Conservation (phyloP, 2,797 vertebrate genomes). For the Erpetoichthys calabaricus region DNA sequence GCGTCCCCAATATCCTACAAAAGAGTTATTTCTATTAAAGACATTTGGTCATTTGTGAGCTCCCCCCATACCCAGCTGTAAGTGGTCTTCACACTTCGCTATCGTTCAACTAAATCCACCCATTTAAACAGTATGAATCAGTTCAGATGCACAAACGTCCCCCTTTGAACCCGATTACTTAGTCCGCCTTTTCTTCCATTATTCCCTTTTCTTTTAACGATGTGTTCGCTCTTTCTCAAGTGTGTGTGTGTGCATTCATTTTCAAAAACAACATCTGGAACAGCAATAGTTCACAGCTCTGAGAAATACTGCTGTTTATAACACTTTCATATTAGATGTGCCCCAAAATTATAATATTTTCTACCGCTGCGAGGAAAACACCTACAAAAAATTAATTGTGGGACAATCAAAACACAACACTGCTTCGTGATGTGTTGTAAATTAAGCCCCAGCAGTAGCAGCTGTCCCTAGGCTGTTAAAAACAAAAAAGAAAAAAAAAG, state of each 20-base stretch:
- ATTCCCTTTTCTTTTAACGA: neutral
- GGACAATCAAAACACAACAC: conserved; percentile 5
- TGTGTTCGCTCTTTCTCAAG: neutral
- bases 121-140: neutral
- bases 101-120: too few species aligned
- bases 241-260: conserved; percentile 1
- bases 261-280: conserved; percentile 7
- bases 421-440: neutral
- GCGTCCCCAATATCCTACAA: too few species aligned
- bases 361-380: neutral
- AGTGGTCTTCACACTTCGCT: too few species aligned
- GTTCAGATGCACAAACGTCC: neutral
- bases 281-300: conserved; percentile 2
- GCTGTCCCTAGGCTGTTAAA: neutral
- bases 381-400: conserved; percentile 4
- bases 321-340: conserved; percentile 2
- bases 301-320: conserved; percentile 5
- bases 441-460: conserved; percentile 1
- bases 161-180: neutral
- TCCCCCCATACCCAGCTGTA: too few species aligned
- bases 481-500: too few species aligned
- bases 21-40: too few species aligned
- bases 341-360: conserved; percentile 5
- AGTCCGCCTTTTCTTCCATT: neutral
- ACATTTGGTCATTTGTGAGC: too few species aligned